phyloP scores from a whole-genome alignment of 1,140 invertebrate genomes.

The Coelopa frigida region DNA sequence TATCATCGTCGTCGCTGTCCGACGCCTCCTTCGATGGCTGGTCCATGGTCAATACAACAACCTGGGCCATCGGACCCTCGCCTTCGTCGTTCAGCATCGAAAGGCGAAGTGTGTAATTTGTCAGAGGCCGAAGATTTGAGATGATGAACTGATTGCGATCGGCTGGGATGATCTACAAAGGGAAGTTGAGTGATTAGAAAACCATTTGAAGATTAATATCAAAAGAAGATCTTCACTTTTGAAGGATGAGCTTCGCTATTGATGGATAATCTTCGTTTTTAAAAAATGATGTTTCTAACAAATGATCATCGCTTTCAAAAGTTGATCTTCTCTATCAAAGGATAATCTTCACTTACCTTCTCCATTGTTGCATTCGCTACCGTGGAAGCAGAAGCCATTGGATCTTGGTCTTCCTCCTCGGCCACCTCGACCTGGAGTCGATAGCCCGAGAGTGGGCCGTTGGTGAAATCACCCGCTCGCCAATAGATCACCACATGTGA shows the following conservation, averaged over 20 bases:
- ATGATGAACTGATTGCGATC: slow-evolving; percentile 52
- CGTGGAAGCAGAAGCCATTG: not conserved
- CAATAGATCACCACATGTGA: slow-evolving; percentile 77
- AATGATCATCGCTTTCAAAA: too few species aligned
- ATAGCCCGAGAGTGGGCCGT: slow-evolving; percentile 66
- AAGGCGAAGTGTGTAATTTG: slow-evolving; percentile 68
- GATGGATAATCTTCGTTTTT: too few species aligned
- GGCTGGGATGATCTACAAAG: slow-evolving; percentile 1
- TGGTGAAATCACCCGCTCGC: slow-evolving; percentile 77
- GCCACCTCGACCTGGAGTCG: slow-evolving; percentile 59
- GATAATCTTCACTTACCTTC: too few species aligned
- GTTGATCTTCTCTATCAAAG: too few species aligned
- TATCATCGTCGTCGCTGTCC: slow-evolving; percentile 30
- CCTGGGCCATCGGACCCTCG: slow-evolving; percentile 55
- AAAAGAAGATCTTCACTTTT: too few species aligned
- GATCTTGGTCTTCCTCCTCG: not conserved
- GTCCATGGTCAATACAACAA: slow-evolving; percentile 36
- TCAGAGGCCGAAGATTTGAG: slow-evolving; percentile 64
- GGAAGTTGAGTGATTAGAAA: too few species aligned
- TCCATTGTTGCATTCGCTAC: not conserved
- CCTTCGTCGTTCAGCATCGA: slow-evolving; percentile 74
- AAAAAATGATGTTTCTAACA: too few species aligned
- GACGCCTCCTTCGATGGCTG: slow-evolving; percentile 50
- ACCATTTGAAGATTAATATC: too few species aligned
- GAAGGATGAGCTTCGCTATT: too few species aligned